Percentiles rank a stretch among this genome's conserved stretches.
Evolutionary conservation across 1,140 invertebrate species (phyloP).

Genomic region (Cryptotermes secundus): DNA sequence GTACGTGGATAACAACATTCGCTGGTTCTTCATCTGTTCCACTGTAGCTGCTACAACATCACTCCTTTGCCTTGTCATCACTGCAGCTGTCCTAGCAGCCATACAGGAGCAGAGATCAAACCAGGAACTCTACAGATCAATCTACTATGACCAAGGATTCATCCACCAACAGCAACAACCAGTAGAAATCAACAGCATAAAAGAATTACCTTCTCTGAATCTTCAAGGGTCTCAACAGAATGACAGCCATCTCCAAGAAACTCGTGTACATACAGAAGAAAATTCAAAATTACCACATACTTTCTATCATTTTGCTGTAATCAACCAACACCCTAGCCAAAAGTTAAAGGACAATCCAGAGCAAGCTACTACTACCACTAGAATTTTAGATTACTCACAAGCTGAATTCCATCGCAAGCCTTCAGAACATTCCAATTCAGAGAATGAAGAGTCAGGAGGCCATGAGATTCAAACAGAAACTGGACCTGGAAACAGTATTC

Average conservation of each 20-base stretch:
- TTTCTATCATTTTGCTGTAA: neutral
- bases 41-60: slow-evolving; percentile 40
- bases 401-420: too few relatives aligned
- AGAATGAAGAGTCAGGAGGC: too few relatives aligned
- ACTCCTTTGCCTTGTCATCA: slow-evolving; percentile 40
- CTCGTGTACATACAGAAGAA: neutral
- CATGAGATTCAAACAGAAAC: too few relatives aligned
- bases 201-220: slow-evolving; percentile 34
- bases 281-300: neutral
- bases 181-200: slow-evolving; percentile 49
- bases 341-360: too few relatives aligned
- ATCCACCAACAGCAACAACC: neutral
- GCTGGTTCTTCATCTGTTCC: slow-evolving; percentile 54
- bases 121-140: neutral
- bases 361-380: too few relatives aligned
- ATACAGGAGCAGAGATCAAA: slow-evolving; percentile 25
- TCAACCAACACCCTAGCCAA: too few relatives aligned
- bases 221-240: neutral
- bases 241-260: neutral
- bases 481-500: too few relatives aligned
- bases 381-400: too few relatives aligned
- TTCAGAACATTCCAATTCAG: too few relatives aligned
- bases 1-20: slow-evolving; percentile 66
- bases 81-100: slow-evolving; percentile 40
- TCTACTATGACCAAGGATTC: neutral